These are phyloP conservation scores for Aphrophora alni DNA, from an alignment of 2,888 invertebrate genomes.

Conservation along the genomic window DNA sequence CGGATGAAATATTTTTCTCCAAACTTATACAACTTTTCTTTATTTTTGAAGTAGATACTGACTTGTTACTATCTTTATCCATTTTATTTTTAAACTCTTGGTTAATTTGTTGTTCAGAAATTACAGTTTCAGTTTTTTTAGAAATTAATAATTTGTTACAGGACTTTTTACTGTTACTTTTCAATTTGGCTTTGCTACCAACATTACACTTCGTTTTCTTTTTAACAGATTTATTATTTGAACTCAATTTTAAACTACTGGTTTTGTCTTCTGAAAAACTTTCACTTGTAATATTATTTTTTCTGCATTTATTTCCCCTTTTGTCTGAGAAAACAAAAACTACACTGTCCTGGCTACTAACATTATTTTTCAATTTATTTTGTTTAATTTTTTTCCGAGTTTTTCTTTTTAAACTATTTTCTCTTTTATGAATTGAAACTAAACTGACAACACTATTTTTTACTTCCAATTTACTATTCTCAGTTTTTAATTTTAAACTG, in stretches of 20 bases:
- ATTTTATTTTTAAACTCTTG: too few species aligned
- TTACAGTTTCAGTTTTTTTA: neutral
- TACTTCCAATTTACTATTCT: too few species aligned
- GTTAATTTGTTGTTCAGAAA: too few species aligned
- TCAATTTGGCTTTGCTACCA: neutral
- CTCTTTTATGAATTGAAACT: too few species aligned
- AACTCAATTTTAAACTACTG: neutral
- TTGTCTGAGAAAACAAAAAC: neutral
- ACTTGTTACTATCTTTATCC: too few species aligned
- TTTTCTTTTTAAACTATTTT: too few species aligned
- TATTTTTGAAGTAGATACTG: too few species aligned
- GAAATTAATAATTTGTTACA: neutral
- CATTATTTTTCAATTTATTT: neutral
- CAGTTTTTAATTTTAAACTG: too few species aligned
- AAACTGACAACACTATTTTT: too few species aligned
- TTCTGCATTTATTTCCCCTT: neutral
- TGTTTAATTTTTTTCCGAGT: neutral
- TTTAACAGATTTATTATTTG: neutral
- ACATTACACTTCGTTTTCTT: neutral
- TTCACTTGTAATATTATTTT: neutral
- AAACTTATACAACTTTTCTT: too few species aligned
- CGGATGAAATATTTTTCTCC: too few species aligned
- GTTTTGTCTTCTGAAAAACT: neutral
- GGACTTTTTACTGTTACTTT: neutral
- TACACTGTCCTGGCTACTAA: neutral